Base-by-base conservation (phyloP, 2,888 invertebrate species). In the Heliconius sara region DNA sequence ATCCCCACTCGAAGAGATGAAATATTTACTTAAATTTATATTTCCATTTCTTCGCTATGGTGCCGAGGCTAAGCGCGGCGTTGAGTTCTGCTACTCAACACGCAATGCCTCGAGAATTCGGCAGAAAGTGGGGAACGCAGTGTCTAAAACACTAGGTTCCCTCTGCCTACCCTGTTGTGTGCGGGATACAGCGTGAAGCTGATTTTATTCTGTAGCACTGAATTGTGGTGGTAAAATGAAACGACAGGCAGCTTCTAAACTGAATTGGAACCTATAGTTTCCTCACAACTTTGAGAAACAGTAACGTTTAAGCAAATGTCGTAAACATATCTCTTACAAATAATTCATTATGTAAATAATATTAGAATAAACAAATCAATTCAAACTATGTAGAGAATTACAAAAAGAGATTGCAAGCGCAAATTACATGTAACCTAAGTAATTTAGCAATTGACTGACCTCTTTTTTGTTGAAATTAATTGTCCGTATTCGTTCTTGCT, bases 371-470 rank as follows among this genome's bases (percentile, higher is more conserved):
- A 70, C 39, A 12, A 43, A 68, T 39, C 68, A 68, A 70, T 25
- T 70, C 7, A 9, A 70, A 70, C 13, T 25, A 70, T 68, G 43
- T 25, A 83, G 67, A 79, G 5, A 81, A 80, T 70, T 76, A 81
- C 34, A 73, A 82, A 84, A 85, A 85, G 86, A 85, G 86, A 86
- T 85, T 83, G 86, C 85, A 74, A 80, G 75, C 77, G 66, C 67
- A 52, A 72, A 72, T 81, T 78, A 65, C 43, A 76, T 79, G 79
- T 80, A 81, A 85, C 85, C 84, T 83, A 83, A 82, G 83, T 86
- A 83, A 81, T 89, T 88, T 87, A 84, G 88, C 86, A 88, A 88
- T 82, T 81, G 80, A 84, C 83, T 83, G 83, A 83, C 85, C 87
- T 87, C 83, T 80, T 76, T 70, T 80, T 75, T 87, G 87, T 87